phyloP scores from a whole-genome alignment of 2,113 vertebrate species.

The Serilophus lunatus region DNA sequence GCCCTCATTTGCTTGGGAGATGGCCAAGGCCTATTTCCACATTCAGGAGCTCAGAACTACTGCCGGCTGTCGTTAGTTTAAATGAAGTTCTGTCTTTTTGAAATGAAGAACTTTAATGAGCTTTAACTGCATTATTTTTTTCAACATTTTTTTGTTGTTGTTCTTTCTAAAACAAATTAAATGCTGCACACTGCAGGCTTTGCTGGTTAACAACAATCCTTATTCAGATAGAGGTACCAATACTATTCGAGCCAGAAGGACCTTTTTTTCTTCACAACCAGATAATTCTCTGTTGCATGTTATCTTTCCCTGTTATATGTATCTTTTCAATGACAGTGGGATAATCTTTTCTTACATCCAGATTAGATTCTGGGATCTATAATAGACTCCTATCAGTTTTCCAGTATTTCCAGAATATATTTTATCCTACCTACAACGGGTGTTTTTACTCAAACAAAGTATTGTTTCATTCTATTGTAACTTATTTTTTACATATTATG shows the following conservation, averaged over 20 bases:
- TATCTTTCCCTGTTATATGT: background rate
- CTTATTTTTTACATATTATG: background rate
- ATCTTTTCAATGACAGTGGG: background rate
- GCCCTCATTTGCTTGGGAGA: background rate
- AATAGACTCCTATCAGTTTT: background rate
- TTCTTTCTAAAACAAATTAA: background rate
- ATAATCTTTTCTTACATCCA: background rate
- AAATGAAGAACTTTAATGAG: background rate
- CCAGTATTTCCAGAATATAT: background rate
- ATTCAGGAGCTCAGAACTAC: background rate
- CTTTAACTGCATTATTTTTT: background rate
- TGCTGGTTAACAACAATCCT: background rate
- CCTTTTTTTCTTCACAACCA: background rate
- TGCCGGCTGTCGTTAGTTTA: background rate
- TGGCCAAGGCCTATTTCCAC: constrained; percentile 18
- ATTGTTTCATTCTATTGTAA: background rate
- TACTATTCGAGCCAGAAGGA: background rate
- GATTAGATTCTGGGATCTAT: background rate
- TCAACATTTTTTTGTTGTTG: background rate
- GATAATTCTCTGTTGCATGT: background rate
- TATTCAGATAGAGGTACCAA: background rate
- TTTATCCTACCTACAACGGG: background rate
- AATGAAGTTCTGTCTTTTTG: background rate
- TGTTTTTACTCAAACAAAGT: background rate
- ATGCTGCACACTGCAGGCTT: background rate